Evolutionary conservation across 2,888 invertebrate genomes (phyloP).

Genomic region (Spicauda simplicius): DNA sequence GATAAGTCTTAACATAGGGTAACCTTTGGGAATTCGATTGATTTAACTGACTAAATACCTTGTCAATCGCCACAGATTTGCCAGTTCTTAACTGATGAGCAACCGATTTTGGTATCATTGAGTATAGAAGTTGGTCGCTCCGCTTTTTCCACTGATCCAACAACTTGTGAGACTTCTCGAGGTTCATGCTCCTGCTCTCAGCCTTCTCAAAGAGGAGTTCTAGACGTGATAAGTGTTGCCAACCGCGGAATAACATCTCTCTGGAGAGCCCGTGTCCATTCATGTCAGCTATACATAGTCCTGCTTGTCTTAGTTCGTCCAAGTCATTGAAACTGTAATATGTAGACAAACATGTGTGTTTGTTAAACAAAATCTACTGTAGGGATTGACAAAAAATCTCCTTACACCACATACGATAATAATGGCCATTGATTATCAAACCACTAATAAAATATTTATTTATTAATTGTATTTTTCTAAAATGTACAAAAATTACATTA

Average conservation of each 20-base stretch:
- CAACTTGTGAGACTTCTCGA: slow-evolving; percentile 91
- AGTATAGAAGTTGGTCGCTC: slow-evolving; percentile 94
- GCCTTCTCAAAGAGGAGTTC: slow-evolving; percentile 93
- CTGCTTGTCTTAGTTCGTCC: slow-evolving; percentile 92
- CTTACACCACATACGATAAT: no score
- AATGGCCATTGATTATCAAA: no score
- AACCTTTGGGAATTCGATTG: background rate
- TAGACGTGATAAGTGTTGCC: slow-evolving; percentile 92
- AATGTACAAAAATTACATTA: no score
- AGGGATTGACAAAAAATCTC: no score
- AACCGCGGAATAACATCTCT: slow-evolving; percentile 92
- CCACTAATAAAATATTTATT: no score
- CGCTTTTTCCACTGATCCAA: slow-evolving; percentile 94
- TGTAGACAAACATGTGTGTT: no score
- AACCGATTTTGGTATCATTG: slow-evolving; percentile 95
- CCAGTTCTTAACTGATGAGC: slow-evolving; percentile 92
- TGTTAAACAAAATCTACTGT: no score
- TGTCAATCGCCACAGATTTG: slow-evolving; percentile 54
- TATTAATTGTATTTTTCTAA: no score
- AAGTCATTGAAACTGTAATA: slow-evolving; percentile 90
- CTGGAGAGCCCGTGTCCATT: slow-evolving; percentile 94
- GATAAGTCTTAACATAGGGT: no score
- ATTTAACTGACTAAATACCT: background rate
- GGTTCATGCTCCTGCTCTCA: slow-evolving; percentile 90
- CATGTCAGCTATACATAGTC: slow-evolving; percentile 92